Evolutionary conservation across 2,113 vertebrate species (phyloP), one percentile per base, ranked within the genome.

Genomic region (Cathartes aura): DNA sequence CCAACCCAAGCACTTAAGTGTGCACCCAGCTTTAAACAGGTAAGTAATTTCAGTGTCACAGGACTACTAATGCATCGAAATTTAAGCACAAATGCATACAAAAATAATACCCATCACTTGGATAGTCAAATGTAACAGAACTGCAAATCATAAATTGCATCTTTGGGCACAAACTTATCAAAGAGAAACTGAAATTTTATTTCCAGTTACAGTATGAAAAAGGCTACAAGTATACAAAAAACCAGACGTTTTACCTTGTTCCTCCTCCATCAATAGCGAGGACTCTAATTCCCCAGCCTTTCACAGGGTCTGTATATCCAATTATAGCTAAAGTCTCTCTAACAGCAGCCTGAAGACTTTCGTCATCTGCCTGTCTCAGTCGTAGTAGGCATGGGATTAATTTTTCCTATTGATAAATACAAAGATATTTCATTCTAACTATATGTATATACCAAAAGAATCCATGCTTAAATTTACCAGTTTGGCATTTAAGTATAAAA

Each of bases 181-280:
- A 66, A 72, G 15, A 82, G 12, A 93, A 63, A 67, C 9, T 30
- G 29, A 48, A 58, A 73, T 42, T 87, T 68, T 66, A 58, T 66
- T 89, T 89, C 12, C 24, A 85, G 45, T 81, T 95, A 67, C 18
- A 71, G 15, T 58, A 89, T 6, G 1, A 53, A 58, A 71, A 95
- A 68, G 16, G 13, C 29, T 38, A 40, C 11, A 66, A 56, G 17
- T 29, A 67, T 20, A 19, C 30, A 47, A 80, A 26, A 71, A 11
- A 24, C 50, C 55, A 52, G 20, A 75, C 67, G 63, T n/a, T 87
- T 95, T 98, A 99, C 99, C 99, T 99, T 86, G 99, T 99, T 95
- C 99, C 99, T 96, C 99, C 99, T 96, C 99, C 99, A 90, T 99
- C 99, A 89, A 99, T 99, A 80, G 99, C 95, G 32, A 99, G 98